Conservation (phyloP, 64 coral and sea anemone genomes). For the Pachyseris speciosa region DNA sequence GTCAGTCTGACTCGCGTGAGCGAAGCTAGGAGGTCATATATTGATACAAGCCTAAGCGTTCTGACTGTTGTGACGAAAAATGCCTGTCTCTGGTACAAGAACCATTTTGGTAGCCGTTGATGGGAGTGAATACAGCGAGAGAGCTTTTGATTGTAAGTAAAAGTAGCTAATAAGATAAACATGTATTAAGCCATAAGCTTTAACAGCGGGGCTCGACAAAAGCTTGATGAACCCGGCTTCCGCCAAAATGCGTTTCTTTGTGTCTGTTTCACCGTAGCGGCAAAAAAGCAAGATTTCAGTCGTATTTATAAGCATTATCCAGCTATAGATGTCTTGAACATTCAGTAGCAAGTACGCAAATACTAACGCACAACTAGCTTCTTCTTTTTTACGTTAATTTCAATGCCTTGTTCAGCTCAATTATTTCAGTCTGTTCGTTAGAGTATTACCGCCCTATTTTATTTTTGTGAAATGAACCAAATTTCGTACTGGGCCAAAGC, state of each 20-base stretch:
- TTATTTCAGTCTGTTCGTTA: neutral
- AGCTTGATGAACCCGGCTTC: too few relatives aligned
- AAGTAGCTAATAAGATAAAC: neutral
- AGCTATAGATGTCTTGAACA: too few relatives aligned
- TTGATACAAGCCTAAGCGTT: neutral
- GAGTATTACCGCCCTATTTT: neutral
- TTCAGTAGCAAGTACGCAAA: too few relatives aligned
- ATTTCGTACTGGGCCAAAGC: neutral
- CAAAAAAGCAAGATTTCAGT: too few relatives aligned
- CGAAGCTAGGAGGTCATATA: neutral
- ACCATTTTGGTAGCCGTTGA: constrained; percentile 55
- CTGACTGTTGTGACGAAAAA: neutral
- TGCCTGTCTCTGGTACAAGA: constrained; percentile 6
- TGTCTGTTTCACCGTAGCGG: neutral
- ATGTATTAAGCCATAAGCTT: neutral
- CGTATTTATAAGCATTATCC: too few relatives aligned
- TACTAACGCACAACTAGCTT: neutral
- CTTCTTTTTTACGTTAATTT: neutral
- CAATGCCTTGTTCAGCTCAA: neutral
- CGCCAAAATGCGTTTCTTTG: neutral
- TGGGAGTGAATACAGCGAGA: constrained; percentile 61
- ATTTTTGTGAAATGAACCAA: neutral
- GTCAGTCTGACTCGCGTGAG: too few relatives aligned
- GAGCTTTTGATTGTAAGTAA: constrained; percentile 73
- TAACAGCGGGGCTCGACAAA: neutral